Evolutionary conservation across 2,113 vertebrate species (phyloP).

Genomic region (Coreoperca whiteheadi): DNA sequence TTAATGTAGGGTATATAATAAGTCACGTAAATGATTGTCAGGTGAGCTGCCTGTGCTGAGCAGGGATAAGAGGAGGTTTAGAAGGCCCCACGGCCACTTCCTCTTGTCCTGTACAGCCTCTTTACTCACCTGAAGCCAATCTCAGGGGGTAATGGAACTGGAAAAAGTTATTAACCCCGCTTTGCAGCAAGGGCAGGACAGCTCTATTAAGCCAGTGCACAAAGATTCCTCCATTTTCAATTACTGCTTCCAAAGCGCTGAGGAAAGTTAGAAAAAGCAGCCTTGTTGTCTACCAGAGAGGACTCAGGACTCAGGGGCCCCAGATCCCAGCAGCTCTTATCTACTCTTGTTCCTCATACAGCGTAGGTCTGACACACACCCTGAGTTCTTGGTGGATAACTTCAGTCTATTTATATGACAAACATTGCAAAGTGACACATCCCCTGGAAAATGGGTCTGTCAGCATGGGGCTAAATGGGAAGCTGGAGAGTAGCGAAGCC

Average conservation of each 20-base stretch:
- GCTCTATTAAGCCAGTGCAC: conserved; percentile 82
- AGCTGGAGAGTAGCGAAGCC: neutral
- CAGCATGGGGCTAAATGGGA: conserved; percentile 44
- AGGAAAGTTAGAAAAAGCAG: conserved; percentile 62
- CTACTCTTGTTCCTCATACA: conserved; percentile 63
- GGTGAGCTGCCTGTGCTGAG: conserved; percentile 53
- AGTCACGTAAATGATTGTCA: conserved; percentile 58
- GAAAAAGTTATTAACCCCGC: conserved; percentile 85
- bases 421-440: conserved; percentile 57
- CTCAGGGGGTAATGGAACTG: conserved; percentile 83
- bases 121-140: conserved; percentile 84
- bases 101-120: conserved; percentile 71
- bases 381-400: conserved; percentile 62
- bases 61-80: conserved; percentile 62
- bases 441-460: conserved; percentile 46
- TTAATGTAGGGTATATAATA: conserved; percentile 51
- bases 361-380: conserved; percentile 48
- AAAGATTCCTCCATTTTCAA: conserved; percentile 84
- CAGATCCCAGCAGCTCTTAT: conserved; percentile 61
- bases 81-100: conserved; percentile 55
- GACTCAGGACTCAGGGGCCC: conserved; percentile 19
- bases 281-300: conserved; percentile 54
- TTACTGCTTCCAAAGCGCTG: conserved; percentile 69
- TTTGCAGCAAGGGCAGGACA: conserved; percentile 79
- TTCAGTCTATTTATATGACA: conserved; percentile 71